These are phyloP conservation scores for Sinosuthora webbiana DNA, from an alignment of 2,113 vertebrate species.

Conservation along the genomic window DNA sequence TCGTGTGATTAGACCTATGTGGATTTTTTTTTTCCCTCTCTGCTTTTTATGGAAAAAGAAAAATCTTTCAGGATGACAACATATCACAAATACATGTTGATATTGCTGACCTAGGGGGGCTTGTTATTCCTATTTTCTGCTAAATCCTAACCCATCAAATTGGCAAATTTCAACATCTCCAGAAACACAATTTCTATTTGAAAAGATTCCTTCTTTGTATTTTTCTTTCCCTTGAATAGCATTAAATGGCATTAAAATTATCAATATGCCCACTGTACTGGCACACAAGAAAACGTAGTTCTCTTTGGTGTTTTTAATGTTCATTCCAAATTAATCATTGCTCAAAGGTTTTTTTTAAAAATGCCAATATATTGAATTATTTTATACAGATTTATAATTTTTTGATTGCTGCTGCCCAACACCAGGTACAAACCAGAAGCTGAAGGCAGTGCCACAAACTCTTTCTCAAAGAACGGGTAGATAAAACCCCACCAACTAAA, in stretches of 20 bases:
- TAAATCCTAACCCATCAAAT: not conserved
- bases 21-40: not conserved
- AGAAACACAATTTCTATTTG: not conserved
- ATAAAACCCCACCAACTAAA: not conserved
- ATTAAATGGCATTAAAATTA: not conserved
- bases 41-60: not conserved
- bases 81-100: rapidly evolving
- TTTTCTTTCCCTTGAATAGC: not conserved
- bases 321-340: not conserved
- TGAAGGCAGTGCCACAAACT: not conserved
- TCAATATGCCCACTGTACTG: not conserved
- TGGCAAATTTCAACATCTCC: not conserved
- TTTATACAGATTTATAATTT: not conserved
- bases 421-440: not conserved
- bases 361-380: not conserved
- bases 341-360: not conserved
- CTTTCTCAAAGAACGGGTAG: not conserved
- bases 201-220: not conserved
- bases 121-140: not conserved
- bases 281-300: not conserved
- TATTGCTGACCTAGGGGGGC: not conserved
- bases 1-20: not conserved
- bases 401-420: not conserved
- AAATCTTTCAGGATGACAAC: not conserved
- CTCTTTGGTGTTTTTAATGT: not conserved